Evolutionary conservation across 2,113 vertebrate species (phyloP).

Genomic region (Hiodon tergisus): DNA sequence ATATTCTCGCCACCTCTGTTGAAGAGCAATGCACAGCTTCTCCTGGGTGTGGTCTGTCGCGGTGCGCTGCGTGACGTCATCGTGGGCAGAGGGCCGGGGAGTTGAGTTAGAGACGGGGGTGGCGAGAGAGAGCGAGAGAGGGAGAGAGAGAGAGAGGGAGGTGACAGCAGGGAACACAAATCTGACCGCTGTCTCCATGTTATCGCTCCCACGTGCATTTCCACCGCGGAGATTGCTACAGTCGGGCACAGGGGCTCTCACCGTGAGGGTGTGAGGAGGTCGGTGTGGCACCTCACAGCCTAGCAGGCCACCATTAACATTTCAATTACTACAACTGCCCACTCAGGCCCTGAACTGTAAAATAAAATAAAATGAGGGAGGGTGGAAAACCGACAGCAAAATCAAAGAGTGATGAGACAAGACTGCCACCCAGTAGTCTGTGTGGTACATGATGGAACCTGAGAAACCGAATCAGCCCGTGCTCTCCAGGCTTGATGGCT

Average conservation of each 20-base stretch:
- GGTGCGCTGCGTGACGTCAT: conserved; percentile 29
- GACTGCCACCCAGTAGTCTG: neutral
- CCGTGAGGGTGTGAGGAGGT: neutral
- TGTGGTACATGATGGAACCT: neutral
- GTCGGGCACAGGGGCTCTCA: neutral
- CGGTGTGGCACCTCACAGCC: neutral
- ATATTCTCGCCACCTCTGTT: too few relatives aligned
- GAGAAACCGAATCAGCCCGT: too few relatives aligned
- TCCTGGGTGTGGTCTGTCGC: too few relatives aligned
- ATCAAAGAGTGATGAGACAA: neutral
- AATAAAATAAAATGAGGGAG: neutral
- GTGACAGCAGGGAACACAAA: conserved; percentile 47
- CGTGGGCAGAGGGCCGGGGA: neutral
- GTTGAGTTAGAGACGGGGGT: conserved; percentile 35
- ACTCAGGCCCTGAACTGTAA: neutral
- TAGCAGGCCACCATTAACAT: conserved; percentile 13
- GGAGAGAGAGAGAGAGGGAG: conserved; percentile 31
- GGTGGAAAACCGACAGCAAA: neutral
- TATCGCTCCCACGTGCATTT: conserved; percentile 54
- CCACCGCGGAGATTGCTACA: conserved; percentile 30
- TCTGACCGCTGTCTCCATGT: conserved; percentile 53
- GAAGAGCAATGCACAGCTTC: too few relatives aligned
- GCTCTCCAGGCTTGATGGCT: too few relatives aligned
- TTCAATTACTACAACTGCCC: conserved; percentile 16
- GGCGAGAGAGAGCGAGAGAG: too few relatives aligned